Conservation (phyloP, 2,888 invertebrate genomes). For the Uropetala carovei region DNA sequence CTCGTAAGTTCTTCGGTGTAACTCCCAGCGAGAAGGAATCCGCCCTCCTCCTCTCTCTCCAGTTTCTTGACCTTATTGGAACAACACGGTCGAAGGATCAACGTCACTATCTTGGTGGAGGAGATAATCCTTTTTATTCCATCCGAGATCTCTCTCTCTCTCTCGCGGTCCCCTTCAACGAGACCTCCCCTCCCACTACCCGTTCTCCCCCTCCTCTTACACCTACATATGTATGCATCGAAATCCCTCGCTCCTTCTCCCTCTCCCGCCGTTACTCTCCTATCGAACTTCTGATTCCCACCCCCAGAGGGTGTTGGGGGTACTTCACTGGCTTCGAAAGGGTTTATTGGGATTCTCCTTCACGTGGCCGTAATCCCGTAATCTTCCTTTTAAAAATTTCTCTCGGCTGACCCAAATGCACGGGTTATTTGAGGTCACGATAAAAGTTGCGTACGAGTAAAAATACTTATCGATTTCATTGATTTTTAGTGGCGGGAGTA, state of each 20-base stretch:
- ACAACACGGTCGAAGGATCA: too few species aligned
- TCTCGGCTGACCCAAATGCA: background rate
- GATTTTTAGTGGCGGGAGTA: too few species aligned
- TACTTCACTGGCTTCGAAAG: background rate
- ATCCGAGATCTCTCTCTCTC: background rate
- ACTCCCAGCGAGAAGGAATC: background rate
- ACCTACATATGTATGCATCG: constrained; percentile 37
- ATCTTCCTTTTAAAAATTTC: background rate
- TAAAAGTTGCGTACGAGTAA: too few species aligned
- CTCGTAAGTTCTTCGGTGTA: background rate
- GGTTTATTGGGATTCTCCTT: background rate
- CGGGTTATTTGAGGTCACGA: too few species aligned
- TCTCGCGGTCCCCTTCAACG: background rate
- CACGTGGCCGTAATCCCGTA: background rate
- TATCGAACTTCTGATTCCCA: constrained; percentile 3
- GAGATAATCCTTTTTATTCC: background rate
- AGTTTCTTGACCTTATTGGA: too few species aligned
- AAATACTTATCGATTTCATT: too few species aligned
- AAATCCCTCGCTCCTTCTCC: background rate
- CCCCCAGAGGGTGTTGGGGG: constrained; percentile 39
- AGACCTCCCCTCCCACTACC: background rate
- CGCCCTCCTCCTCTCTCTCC: too few species aligned
- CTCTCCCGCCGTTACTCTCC: background rate
- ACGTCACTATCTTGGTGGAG: too few species aligned
- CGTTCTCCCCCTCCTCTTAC: background rate